These are phyloP conservation scores for Plebejus argus DNA, from an alignment of 2,888 invertebrate genomes.

Conservation along the genomic window DNA sequence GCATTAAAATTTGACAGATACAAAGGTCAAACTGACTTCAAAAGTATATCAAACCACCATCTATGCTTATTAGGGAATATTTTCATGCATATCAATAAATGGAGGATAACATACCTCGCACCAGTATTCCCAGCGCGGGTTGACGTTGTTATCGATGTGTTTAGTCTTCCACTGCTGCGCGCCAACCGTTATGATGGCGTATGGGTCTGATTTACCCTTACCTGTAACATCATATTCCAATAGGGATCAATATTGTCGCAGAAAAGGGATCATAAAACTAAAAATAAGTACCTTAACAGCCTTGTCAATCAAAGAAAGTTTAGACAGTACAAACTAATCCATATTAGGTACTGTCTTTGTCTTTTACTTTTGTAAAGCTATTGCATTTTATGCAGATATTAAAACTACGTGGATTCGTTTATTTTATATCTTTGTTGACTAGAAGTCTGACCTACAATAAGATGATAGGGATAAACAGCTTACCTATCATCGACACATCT, in stretches of 20 bases:
- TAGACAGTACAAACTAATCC: too few relatives aligned
- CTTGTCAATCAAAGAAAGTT: too few relatives aligned
- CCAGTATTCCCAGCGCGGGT: constrained; percentile 98
- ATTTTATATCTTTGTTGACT: too few relatives aligned
- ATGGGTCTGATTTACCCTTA: constrained; percentile 98
- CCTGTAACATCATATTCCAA: constrained; percentile 69
- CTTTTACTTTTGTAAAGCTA: too few relatives aligned
- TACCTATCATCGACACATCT: constrained; percentile 94
- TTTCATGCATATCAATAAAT: neutral
- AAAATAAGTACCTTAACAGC: too few relatives aligned
- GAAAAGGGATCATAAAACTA: too few relatives aligned
- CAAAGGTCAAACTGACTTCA: neutral
- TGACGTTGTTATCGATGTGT: constrained; percentile 95
- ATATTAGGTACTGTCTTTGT: too few relatives aligned
- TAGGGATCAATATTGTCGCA: too few relatives aligned
- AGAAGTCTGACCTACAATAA: too few relatives aligned
- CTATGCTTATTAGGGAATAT: neutral
- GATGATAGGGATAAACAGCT: constrained; percentile 48
- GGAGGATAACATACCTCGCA: constrained; percentile 88
- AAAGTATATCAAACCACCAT: neutral
- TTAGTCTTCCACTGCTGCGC: constrained; percentile 96
- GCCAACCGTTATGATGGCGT: constrained; percentile 94
- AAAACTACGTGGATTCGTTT: too few relatives aligned
- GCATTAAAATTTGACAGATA: neutral
- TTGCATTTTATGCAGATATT: too few relatives aligned